Evolutionary conservation across 2,888 invertebrate species (phyloP), one percentile per base, ranked within the genome.

Genomic region (Clepsis dumicolana): DNA sequence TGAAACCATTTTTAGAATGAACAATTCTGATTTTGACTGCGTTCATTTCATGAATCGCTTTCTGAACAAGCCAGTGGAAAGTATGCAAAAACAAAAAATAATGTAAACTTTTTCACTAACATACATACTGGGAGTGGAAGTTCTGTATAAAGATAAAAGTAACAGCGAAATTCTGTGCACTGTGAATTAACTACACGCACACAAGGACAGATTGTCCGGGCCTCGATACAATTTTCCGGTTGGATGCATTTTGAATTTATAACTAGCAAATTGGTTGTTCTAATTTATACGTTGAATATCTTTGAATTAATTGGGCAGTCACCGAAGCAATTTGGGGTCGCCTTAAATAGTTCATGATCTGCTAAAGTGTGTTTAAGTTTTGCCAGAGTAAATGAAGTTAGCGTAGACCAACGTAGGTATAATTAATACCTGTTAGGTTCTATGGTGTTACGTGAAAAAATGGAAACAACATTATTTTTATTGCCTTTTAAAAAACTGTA

Each of bases 231-330:
- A 92, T 93, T 93, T 91, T 89, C 85, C 87, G 90, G 84, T 80
- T 80, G 90, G 87, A 89, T 91, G 90, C 90, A 91, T 90, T 91
- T 91, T 89, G 92, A 92, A 93, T 93, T 93, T 92, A 92, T 93
- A 92, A 93, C 92, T 85, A 91, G 88, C 86, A 90, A 93, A 92
- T 91, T 91, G 93, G 86, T 86, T 84, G 85, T 85, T 85, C 85
- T 88, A 89, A 90, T 91, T 90, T 90, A 86, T 90, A 87, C 84
- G 87, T 86, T 85, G 89, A 89, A 92, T 91, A 90, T 91, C 90
- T 90, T 87, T 80, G 84, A 87, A 88, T 87, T 91, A 92, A 92
- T 91, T 91, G 90, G 82, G 77, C 77, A 80, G 79, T 82, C 84
- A 84, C 48, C 87, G 84, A 82, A 82, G 80, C 77, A 78, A 80